Evolutionary conservation across 1,140 invertebrate species (phyloP), one percentile per base, ranked within the genome.

Genomic region (Bombus turneri): DNA sequence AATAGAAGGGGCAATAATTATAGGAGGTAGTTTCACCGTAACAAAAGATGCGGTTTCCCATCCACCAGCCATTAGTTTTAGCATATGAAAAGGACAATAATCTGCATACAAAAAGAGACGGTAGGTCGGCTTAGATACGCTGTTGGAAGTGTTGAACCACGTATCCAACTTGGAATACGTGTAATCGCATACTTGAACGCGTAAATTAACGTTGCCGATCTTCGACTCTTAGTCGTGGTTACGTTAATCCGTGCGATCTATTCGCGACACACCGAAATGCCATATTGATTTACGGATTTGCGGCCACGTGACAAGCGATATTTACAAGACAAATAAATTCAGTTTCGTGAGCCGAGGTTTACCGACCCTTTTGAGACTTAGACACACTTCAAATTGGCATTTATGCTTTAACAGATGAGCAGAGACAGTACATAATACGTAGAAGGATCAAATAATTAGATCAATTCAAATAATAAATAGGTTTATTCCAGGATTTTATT

Each of bases 81-180:
- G 57, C 71, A 75, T 75, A 47, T 64, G 71, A 82, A 82, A 82
- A 82, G 71, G 34, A 64, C 80, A 34, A 74, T 81, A 81, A 81
- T 74, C 53, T 81, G 47, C 80, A 64, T 81, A n/a, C 57, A 74
- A 81, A 81, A 74, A 74, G 80, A 62, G 39, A 59, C 15, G 28
- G 25, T 22, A 25, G 3, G 1, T 4, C 31, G 34, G 22, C n/a
- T 8, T 39, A 31, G 18, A 5, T 37, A 37, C 31, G 18, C 15
- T 18, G 37, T 37, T n/a, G 37, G 59, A 81, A 59, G 71, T 57
- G 57, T 28, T 34, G 15, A 41, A 28, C 2, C 39, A 22, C 31
- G 69, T 25, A 15, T 66, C 12, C 8, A 57, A 71, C 37, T 57
- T 57, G 22, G 18, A 80, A 80, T 72, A 22, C 64, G 10, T 34